Conservation (phyloP, 2,888 invertebrate genomes). For the Magallana nippona region DNA sequence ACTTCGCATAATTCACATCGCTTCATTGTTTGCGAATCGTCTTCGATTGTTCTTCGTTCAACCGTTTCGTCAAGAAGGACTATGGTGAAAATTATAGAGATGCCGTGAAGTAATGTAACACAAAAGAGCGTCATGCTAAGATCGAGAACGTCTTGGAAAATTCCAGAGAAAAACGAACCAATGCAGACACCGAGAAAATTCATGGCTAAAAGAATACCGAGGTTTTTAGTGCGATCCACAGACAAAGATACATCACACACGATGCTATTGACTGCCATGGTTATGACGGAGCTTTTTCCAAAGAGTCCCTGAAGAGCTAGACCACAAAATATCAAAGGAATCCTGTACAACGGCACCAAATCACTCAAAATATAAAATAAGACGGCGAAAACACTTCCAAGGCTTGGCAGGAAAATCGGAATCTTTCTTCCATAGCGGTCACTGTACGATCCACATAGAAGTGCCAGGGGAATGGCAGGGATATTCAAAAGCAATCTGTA, state of each 20-base stretch:
- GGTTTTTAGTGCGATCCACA: constrained; percentile 72
- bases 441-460: constrained; percentile 80
- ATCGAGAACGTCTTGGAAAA: constrained; percentile 67
- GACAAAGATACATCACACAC: constrained; percentile 75
- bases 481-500: constrained; percentile 77
- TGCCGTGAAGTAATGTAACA: constrained; percentile 70
- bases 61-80: constrained; percentile 71
- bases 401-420: constrained; percentile 76
- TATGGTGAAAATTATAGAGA: constrained; percentile 69
- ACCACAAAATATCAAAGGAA: constrained; percentile 73
- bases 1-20: constrained; percentile 53
- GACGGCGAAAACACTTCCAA: constrained; percentile 77
- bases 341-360: constrained; percentile 54
- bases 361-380: constrained; percentile 73
- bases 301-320: constrained; percentile 75
- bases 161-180: constrained; percentile 75
- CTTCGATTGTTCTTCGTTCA: constrained; percentile 43
- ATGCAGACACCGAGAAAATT: constrained; percentile 78
- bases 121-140: constrained; percentile 69
- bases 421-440: constrained; percentile 77
- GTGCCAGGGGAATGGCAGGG: constrained; percentile 77
- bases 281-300: constrained; percentile 79
- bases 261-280: constrained; percentile 79
- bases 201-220: constrained; percentile 77
- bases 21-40: constrained; percentile 1